phyloP scores from a whole-genome alignment of 1,140 invertebrate genomes.

The Heliothis subflexa region DNA sequence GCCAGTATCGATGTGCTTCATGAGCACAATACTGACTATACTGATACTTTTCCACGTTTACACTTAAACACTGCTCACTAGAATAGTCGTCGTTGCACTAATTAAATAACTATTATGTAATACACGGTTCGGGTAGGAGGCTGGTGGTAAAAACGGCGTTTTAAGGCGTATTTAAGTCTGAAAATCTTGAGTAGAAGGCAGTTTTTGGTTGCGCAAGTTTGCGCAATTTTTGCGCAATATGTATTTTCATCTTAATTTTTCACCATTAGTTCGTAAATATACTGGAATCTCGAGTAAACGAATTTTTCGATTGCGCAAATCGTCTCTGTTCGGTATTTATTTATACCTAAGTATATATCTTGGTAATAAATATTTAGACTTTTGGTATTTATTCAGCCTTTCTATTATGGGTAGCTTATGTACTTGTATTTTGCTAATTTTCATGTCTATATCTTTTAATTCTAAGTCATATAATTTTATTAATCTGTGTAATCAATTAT shows the following conservation, averaged over 20 bases:
- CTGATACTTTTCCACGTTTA: conserved; percentile 90
- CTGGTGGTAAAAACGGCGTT: conserved; percentile 30
- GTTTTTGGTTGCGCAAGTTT: no score
- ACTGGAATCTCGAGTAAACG: no score
- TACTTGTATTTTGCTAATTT: conserved; percentile 7
- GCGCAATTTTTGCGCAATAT: no score
- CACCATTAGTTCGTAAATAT: no score
- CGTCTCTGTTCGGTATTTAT: no score
- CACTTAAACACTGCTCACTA: conserved; percentile 81
- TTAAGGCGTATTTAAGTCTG: not conserved
- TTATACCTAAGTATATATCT: no score
- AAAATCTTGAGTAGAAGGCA: not conserved
- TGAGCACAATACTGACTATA: conserved; percentile 91
- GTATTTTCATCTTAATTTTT: no score
- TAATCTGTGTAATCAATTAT: conserved; percentile 4
- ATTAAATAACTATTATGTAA: conserved; percentile 32
- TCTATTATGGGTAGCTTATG: not conserved
- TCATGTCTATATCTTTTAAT: conserved; percentile 1
- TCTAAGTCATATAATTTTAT: not conserved
- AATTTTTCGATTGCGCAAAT: no score
- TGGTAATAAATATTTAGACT: no score
- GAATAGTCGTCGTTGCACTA: conserved; percentile 56
- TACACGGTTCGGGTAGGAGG: conserved; percentile 17
- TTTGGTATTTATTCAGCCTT: not conserved
- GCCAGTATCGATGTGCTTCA: conserved; percentile 90